A percentile compares a stretch with the other conserved stretches of the same genome.
Evolutionary conservation across 2,797 vertebrate species (phyloP).

Genomic region (Myotis myotis): DNA sequence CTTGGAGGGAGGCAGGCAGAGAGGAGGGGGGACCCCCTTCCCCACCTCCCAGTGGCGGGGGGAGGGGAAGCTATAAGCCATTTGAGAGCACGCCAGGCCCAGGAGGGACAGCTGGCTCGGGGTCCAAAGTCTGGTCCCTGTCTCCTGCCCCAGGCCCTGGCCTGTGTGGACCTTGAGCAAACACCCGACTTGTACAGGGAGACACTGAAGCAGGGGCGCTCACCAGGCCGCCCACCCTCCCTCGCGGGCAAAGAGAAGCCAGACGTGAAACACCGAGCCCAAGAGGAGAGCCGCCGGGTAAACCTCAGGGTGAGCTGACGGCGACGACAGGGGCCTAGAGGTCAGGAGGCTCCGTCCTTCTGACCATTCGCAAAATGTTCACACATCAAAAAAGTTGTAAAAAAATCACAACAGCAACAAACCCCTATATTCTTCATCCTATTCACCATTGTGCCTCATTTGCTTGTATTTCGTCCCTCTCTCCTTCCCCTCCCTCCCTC

Average conservation of each 20-base stretch:
- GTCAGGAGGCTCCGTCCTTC: not conserved
- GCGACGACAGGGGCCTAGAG: rapidly evolving
- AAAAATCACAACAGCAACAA: not conserved
- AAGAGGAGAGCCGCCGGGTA: not conserved
- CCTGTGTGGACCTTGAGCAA: not conserved
- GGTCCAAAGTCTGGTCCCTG: not conserved
- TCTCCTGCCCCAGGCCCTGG: not conserved
- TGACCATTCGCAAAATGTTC: not conserved
- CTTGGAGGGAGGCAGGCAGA: not conserved
- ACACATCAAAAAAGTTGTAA: not conserved
- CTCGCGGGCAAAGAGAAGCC: not conserved
- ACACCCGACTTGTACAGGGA: not conserved
- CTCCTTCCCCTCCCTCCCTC: not conserved
- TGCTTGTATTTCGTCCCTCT: rapidly evolving
- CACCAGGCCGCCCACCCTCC: not conserved
- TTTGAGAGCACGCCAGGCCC: rapidly evolving
- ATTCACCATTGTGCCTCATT: rapidly evolving
- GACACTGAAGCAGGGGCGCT: rapidly evolving
- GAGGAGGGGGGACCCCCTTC: too few species aligned
- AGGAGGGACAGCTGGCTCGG: not conserved
- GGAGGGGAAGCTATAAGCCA: not conserved
- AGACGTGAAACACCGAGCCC: rapidly evolving
- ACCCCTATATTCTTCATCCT: rapidly evolving
- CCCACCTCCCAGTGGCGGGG: too few species aligned
- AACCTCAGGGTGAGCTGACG: not conserved